Evolutionary conservation across 2,888 invertebrate species (phyloP).

Genomic region (Alviniconcha strummeri): DNA sequence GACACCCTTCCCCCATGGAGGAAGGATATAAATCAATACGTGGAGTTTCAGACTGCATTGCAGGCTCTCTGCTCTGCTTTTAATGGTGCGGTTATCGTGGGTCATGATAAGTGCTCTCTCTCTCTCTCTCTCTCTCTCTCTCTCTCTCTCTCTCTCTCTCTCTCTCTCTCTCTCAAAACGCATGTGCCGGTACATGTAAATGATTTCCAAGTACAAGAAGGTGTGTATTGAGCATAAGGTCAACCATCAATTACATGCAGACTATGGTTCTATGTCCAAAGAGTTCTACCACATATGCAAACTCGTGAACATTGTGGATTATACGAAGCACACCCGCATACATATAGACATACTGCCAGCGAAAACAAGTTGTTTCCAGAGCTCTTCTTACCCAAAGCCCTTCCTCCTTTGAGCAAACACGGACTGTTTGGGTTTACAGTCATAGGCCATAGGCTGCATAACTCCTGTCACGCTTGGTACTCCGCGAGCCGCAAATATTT

Average conservation of each 20-base stretch:
- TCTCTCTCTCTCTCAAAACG: not conserved
- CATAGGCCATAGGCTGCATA: too few species aligned
- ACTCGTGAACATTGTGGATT: not conserved
- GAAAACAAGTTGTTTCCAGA: too few species aligned
- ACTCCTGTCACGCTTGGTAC: too few species aligned
- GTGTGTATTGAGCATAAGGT: not conserved
- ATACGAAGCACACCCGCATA: not conserved
- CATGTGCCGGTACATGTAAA: not conserved
- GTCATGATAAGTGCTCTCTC: not conserved
- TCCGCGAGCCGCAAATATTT: too few species aligned
- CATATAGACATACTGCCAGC: not conserved
- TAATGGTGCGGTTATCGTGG: not conserved
- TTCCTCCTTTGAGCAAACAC: too few species aligned
- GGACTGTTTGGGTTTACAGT: too few species aligned
- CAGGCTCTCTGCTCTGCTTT: not conserved
- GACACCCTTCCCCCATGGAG: not conserved
- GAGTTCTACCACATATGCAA: not conserved
- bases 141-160: slow-evolving; percentile 7
- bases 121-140: slow-evolving; percentile 5
- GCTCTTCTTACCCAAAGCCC: too few species aligned
- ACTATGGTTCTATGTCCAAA: not conserved
- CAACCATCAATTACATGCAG: not conserved
- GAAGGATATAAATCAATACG: not conserved
- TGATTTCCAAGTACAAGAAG: not conserved
- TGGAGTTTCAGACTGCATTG: not conserved